A percentile compares a stretch with the other conserved stretches of the same genome.
Conservation (phyloP, 1,140 invertebrate species). For the Ceratosolen fusciceps region DNA sequence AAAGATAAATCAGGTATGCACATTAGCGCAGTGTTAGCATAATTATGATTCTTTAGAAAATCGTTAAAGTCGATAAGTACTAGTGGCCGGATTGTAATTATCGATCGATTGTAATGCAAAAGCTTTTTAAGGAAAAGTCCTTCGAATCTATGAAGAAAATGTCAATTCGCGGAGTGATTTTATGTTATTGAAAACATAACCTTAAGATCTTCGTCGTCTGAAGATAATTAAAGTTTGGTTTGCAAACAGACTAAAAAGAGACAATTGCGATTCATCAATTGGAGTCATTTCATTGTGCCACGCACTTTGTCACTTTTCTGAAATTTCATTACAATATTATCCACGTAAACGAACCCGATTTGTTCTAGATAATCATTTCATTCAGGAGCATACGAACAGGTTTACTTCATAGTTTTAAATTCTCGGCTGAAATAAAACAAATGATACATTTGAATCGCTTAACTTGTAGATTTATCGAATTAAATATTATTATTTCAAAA, state of each 20-base stretch:
- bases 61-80: not conserved
- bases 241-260: not conserved
- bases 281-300: conserved; percentile 10
- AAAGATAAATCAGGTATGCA: no score
- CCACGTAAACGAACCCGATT: no score
- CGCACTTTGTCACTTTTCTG: conserved; percentile 30
- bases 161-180: not conserved
- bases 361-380: no score
- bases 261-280: not conserved
- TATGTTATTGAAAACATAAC: conserved; percentile 45
- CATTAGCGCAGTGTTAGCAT: not conserved
- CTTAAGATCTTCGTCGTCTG: not conserved
- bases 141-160: not conserved
- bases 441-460: no score
- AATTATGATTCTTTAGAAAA: not conserved
- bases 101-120: not conserved
- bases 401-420: not conserved
- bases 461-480: not conserved
- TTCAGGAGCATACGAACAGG: not conserved
- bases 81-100: not conserved
- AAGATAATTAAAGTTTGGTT: conserved; percentile 1
- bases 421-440: no score
- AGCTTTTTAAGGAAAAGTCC: not conserved
- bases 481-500: not conserved
- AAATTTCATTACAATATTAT: no score